Evolutionary conservation across 2,888 invertebrate species (phyloP).

Genomic region (Athetis lepigone): DNA sequence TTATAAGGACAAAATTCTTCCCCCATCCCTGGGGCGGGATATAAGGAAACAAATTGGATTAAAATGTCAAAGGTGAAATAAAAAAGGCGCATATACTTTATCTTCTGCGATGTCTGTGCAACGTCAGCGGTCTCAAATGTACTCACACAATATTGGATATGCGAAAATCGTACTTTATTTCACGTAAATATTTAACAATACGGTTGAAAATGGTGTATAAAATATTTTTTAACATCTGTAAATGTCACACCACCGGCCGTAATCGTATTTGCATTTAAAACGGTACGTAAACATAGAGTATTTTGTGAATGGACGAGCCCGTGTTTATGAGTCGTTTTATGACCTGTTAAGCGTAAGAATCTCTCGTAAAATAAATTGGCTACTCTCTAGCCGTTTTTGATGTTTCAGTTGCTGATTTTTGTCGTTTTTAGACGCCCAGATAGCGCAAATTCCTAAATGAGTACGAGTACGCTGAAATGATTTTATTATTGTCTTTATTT

Average conservation of each 20-base stretch:
- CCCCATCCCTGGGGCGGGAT: constrained; percentile 86
- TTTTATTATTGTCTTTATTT: too few relatives aligned
- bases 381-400: constrained; percentile 70
- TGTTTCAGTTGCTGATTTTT: constrained; percentile 66
- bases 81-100: constrained; percentile 85
- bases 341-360: constrained; percentile 88
- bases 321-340: constrained; percentile 88
- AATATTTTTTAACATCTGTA: constrained; percentile 68
- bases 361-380: constrained; percentile 87
- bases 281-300: constrained; percentile 86
- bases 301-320: constrained; percentile 86
- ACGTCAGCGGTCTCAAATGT: constrained; percentile 73
- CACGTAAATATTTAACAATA: constrained; percentile 60
- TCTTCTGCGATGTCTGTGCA: constrained; percentile 83
- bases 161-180: constrained; percentile 57
- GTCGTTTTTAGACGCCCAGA: constrained; percentile 24
- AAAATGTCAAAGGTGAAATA: constrained; percentile 90
- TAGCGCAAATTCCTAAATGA: constrained; percentile 20
- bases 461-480: too few relatives aligned
- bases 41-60: constrained; percentile 90
- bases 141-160: constrained; percentile 60
- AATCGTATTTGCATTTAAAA: constrained; percentile 89
- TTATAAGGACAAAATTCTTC: constrained; percentile 85
- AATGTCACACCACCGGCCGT: constrained; percentile 76
- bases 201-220: constrained; percentile 69